Percentiles rank a stretch among this genome's conserved stretches.
phyloP scores from a whole-genome alignment of 2,888 invertebrate genomes.

The Cheiracanthium punctorium region DNA sequence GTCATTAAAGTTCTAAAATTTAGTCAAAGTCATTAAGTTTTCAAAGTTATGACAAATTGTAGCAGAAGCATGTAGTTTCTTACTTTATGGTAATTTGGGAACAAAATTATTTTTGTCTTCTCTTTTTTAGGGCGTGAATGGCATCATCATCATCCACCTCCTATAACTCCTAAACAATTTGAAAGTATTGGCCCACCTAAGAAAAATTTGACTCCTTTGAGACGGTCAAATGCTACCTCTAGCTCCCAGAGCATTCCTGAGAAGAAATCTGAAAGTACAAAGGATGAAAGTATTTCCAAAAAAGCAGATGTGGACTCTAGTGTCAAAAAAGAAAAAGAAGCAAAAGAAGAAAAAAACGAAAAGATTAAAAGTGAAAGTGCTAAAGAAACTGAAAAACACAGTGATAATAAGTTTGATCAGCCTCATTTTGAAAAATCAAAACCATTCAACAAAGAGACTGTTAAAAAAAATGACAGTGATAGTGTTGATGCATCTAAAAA shows the following conservation, averaged over 20 bases:
- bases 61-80: too few species aligned
- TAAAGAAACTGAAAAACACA: constrained; percentile 69
- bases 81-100: too few species aligned
- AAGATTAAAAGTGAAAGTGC: constrained; percentile 58
- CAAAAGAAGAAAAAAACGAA: constrained; percentile 70
- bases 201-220: constrained; percentile 76
- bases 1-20: too few species aligned
- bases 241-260: constrained; percentile 73
- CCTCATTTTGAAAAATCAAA: constrained; percentile 76
- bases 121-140: constrained; percentile 73
- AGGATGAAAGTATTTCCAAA: constrained; percentile 72
- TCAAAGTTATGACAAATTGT: too few species aligned
- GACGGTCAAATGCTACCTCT: constrained; percentile 76
- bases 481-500: constrained; percentile 39
- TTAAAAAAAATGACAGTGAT: constrained; percentile 49
- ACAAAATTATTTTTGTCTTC: too few species aligned
- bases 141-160: constrained; percentile 75
- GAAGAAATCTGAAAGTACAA: constrained; percentile 74
- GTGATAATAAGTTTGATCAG: constrained; percentile 57
- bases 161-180: constrained; percentile 76
- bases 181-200: constrained; percentile 75
- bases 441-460: constrained; percentile 52
- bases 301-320: constrained; percentile 49
- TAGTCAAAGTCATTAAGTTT: too few species aligned
- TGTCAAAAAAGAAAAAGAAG: constrained; percentile 65